These are phyloP conservation scores for Psammodynastes pulverulentus DNA, from an alignment of 2,113 vertebrate genomes.

Conservation along the genomic window DNA sequence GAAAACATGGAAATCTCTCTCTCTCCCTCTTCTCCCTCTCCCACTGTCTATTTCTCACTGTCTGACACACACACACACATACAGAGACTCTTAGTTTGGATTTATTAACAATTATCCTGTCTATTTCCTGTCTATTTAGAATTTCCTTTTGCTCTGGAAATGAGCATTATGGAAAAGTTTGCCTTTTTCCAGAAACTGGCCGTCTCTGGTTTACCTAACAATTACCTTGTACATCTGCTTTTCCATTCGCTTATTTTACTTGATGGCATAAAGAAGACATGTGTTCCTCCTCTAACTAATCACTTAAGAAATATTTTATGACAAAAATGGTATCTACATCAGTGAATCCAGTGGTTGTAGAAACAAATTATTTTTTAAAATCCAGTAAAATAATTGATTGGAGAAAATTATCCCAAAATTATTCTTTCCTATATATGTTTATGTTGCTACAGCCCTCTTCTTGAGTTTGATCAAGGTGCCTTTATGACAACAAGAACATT, in stretches of 20 bases:
- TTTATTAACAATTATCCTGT: neutral
- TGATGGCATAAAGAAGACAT: neutral
- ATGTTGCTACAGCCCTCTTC: neutral
- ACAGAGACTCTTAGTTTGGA: neutral
- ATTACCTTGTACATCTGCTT: neutral
- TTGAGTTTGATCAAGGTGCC: no score
- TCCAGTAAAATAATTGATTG: neutral
- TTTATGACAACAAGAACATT: neutral
- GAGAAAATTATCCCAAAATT: neutral
- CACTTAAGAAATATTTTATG: neutral
- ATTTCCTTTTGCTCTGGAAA: neutral
- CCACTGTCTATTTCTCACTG: neutral
- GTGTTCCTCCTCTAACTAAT: neutral
- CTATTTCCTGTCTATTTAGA: neutral
- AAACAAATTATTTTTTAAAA: neutral
- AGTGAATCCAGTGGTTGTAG: neutral
- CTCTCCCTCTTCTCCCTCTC: neutral
- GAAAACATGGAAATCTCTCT: neutral
- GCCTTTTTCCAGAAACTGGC: neutral
- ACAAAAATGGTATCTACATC: neutral
- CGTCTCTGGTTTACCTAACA: neutral
- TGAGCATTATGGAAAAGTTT: neutral
- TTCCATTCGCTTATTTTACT: neutral
- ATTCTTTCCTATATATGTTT: neutral
- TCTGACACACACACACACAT: neutral